Base-by-base conservation (phyloP, 92 coral and sea anemone genomes). In the Zoanthus sociatus region DNA sequence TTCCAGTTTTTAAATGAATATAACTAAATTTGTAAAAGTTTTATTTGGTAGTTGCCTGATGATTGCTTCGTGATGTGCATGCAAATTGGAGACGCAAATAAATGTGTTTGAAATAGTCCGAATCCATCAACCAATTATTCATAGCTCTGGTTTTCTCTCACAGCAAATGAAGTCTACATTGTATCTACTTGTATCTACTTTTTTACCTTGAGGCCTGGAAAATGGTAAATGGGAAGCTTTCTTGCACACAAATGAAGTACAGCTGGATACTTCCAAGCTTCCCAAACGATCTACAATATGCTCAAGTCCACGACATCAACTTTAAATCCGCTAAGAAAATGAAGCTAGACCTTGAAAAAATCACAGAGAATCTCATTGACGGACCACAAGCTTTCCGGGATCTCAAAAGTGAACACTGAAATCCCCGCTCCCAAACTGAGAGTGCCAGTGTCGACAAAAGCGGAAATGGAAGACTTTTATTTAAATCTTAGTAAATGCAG, bases 381-480 rank as follows among this genome's bases (percentile, higher is more conserved):
- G 89, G 84, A 31, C 44, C 45, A 58, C 26, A 56, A 61, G 69
- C 69, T 61, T 61, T 61, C 69, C n/a, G 69, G 69, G 69, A n/a
- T 20, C 69, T 61, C 69, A 9, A 61, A 61, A 61, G 31, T 30
- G 31, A 30, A 61, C n/a, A 61, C 71, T 51, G 71, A 77, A 73
- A 67, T 47, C 42, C 71, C 42, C n/a, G 31, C n/a, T 61, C 69
- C 69, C 32, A 66, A 86, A 68, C 77, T 12, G 55, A 78, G 83
- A 77, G 58, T 87, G 9, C 89, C 91, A 15, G 91, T 47, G 12
- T 83, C 78, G 14, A 54, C 86, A 21, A 21, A 60, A 66, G 86
- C 87, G 84, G 91, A 93, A 76, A 60, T 91, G 93, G 77, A 84
- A 9, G 31, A 53, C 0, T 84, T 91, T 63, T 87, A 89, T 44